Evolutionary conservation across 2,888 invertebrate species (phyloP).

Genomic region (Parnassius glacialis): DNA sequence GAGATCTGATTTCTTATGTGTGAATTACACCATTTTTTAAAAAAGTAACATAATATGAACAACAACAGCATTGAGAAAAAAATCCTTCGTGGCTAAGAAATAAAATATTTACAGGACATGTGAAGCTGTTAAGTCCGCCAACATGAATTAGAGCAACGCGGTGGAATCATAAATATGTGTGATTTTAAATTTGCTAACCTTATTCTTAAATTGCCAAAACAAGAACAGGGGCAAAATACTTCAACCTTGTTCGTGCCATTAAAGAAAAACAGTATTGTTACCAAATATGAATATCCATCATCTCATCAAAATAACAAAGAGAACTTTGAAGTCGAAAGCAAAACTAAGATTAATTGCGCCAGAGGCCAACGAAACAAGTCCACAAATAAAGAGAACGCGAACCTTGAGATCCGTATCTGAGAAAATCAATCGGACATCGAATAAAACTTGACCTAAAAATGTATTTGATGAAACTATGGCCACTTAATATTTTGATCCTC

Average conservation of each 20-base stretch:
- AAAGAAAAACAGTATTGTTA: slow-evolving; percentile 60
- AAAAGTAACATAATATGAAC: too few relatives aligned
- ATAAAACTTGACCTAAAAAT: slow-evolving; percentile 78
- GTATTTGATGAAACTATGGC: slow-evolving; percentile 59
- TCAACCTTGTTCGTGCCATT: slow-evolving; percentile 49
- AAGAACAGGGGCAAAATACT: slow-evolving; percentile 1
- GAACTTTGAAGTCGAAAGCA: slow-evolving; percentile 70
- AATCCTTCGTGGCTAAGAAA: too few relatives aligned
- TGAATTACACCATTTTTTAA: too few relatives aligned
- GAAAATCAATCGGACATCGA: slow-evolving; percentile 77
- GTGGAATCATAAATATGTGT: too few relatives aligned
- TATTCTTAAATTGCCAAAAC: background rate
- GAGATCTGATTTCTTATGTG: too few relatives aligned
- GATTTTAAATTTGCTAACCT: background rate
- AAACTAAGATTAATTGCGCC: slow-evolving; percentile 73
- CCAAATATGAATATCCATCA: slow-evolving; percentile 69
- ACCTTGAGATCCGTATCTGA: slow-evolving; percentile 79
- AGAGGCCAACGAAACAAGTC: slow-evolving; percentile 77
- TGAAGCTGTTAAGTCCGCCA: too few relatives aligned
- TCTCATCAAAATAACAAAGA: slow-evolving; percentile 72
- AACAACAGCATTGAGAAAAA: too few relatives aligned
- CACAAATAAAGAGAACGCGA: slow-evolving; percentile 79
- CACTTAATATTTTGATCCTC: slow-evolving; percentile 9
- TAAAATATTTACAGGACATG: too few relatives aligned
- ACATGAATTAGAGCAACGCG: too few relatives aligned